Conservation (phyloP, 1,140 invertebrate species). For the Nasonia giraulti region DNA sequence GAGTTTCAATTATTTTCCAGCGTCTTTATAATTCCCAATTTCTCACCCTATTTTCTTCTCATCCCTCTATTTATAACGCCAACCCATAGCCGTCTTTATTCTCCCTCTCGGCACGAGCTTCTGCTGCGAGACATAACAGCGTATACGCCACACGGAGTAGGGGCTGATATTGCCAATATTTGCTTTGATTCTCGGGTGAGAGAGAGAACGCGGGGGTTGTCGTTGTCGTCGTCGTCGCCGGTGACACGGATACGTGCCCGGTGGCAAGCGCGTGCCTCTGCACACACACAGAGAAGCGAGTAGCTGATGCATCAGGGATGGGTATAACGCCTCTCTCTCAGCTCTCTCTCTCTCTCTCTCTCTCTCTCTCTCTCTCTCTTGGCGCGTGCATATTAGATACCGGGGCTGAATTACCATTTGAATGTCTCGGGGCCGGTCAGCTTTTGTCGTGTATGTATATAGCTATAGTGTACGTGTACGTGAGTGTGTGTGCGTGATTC, state of each 20-base stretch:
- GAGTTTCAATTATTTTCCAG: too few relatives aligned
- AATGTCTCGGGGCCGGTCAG: conserved; percentile 67
- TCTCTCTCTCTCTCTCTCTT: conserved; percentile 47
- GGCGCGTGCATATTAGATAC: conserved; percentile 66
- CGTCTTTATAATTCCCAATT: neutral
- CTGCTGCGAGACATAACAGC: neutral
- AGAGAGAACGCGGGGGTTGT: conserved; percentile 4
- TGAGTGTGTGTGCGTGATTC: conserved; percentile 26
- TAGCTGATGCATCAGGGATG: neutral
- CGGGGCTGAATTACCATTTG: conserved; percentile 70
- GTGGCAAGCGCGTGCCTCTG: conserved; percentile 30
- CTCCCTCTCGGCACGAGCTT: neutral
- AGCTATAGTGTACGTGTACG: conserved; percentile 39
- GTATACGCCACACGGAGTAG: conserved; percentile 25
- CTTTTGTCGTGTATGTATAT: conserved; percentile 62
- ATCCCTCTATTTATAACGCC: neutral
- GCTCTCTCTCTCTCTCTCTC: conserved; percentile 50
- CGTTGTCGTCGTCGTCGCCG: neutral
- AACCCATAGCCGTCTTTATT: neutral
- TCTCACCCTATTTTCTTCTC: neutral
- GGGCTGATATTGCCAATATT: conserved; percentile 74
- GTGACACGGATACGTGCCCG: conserved; percentile 1
- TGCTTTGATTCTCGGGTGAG: conserved; percentile 70
- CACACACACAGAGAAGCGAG: neutral
- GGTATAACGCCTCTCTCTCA: neutral